These are phyloP conservation scores for Amiota mariae DNA, from an alignment of 2,888 invertebrate species.

Conservation along the genomic window DNA sequence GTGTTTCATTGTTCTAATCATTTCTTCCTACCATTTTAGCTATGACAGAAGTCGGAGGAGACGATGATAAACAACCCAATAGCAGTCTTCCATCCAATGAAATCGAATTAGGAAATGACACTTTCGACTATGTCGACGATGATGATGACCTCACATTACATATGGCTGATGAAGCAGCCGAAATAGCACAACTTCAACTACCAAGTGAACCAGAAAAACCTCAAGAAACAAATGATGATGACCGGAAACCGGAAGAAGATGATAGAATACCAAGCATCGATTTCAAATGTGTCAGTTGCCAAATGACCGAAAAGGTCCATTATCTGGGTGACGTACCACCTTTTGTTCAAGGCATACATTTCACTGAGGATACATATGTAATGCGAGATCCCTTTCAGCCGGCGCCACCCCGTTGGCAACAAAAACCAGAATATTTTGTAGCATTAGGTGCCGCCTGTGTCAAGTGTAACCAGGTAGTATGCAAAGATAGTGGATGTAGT, in stretches of 20 bases:
- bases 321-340: conserved; percentile 85
- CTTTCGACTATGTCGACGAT: conserved; percentile 22
- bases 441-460: conserved; percentile 83
- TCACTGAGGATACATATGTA: conserved; percentile 84
- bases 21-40: conserved; percentile 5
- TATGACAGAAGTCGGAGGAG: not conserved
- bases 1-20: not conserved
- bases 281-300: conserved; percentile 79
- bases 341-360: conserved; percentile 79
- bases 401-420: conserved; percentile 74
- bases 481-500: conserved; percentile 84
- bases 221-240: not conserved
- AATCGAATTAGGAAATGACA: not conserved
- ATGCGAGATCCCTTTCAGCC: conserved; percentile 90
- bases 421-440: conserved; percentile 83
- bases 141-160: conserved; percentile 44
- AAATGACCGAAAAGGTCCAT: conserved; percentile 81
- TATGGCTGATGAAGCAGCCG: conserved; percentile 54
- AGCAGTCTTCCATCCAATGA: not conserved
- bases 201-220: conserved; percentile 22
- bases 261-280: conserved; percentile 67
- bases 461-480: conserved; percentile 80
- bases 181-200: conserved; percentile 61
- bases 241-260: conserved; percentile 46
- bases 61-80: not conserved